Evolutionary conservation across 2,797 vertebrate genomes (phyloP).

Genomic region (Triplophysa yarkandensis): DNA sequence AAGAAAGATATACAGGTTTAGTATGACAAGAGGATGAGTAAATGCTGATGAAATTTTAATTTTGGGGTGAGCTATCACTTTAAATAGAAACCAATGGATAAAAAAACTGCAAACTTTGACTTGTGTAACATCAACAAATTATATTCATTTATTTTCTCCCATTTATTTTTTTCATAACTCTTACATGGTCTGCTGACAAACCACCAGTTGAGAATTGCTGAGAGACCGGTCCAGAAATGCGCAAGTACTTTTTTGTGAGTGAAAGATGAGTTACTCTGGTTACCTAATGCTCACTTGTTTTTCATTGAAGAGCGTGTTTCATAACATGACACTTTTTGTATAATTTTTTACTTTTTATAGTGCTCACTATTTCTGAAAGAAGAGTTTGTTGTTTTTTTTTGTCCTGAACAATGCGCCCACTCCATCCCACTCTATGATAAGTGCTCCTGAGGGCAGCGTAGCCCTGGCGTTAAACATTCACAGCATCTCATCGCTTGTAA

Average conservation of each 20-base stretch:
- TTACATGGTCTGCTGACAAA: not conserved
- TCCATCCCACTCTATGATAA: conserved; percentile 52
- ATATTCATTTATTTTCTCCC: no score
- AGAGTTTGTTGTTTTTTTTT: conserved; percentile 32
- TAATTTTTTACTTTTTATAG: conserved; percentile 52
- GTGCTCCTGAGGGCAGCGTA: conserved; percentile 45
- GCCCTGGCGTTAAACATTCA: conserved; percentile 39
- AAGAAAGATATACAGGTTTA: no score
- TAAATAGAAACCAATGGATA: no score
- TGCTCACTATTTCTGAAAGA: conserved; percentile 52
- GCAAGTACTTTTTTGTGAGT: conserved; percentile 5
- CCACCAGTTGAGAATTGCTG: not conserved
- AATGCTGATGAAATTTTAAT: no score
- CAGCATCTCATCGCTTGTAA: conserved; percentile 18
- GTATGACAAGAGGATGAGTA: no score
- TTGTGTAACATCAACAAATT: no score
- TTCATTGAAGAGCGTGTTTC: conserved; percentile 50
- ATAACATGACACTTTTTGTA: conserved; percentile 53
- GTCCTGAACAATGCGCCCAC: conserved; percentile 46
- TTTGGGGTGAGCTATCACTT: no score
- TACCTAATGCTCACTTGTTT: conserved; percentile 52
- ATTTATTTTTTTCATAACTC: not conserved
- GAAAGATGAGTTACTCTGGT: conserved; percentile 34
- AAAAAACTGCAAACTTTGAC: no score
- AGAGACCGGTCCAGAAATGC: not conserved